Evolutionary conservation across 2,888 invertebrate genomes (phyloP).

Genomic region (Pyrochroa serraticornis): DNA sequence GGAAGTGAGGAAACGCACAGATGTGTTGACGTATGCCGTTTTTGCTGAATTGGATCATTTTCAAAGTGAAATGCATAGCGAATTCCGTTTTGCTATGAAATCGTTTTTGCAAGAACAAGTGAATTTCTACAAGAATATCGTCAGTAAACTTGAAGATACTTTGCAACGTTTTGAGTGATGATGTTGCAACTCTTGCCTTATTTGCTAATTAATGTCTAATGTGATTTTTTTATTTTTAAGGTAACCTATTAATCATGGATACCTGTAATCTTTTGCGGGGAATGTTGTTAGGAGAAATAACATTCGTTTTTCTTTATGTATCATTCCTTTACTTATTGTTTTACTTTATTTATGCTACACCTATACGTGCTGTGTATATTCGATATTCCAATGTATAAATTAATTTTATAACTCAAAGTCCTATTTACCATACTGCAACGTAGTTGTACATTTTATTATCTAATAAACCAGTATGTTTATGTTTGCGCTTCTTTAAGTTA

Average conservation of each 20-base stretch:
- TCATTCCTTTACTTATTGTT: too few relatives aligned
- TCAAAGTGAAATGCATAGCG: constrained; percentile 82
- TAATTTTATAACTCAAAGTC: background rate
- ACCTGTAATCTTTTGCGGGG: too few relatives aligned
- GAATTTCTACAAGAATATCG: constrained; percentile 86
- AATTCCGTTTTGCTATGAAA: constrained; percentile 86
- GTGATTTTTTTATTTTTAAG: constrained; percentile 16
- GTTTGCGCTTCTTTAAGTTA: background rate
- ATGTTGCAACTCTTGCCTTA: constrained; percentile 8
- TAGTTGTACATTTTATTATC: constrained; percentile 7
- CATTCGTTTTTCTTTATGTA: too few relatives aligned
- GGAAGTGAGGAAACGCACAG: constrained; percentile 82
- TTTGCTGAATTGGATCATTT: constrained; percentile 96
- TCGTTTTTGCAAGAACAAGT: constrained; percentile 88
- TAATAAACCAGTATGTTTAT: background rate
- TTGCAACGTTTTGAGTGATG: constrained; percentile 54
- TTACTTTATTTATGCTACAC: too few relatives aligned
- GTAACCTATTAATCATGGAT: constrained; percentile 8
- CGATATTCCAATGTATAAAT: too few relatives aligned
- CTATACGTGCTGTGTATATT: too few relatives aligned
- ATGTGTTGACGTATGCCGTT: constrained; percentile 90
- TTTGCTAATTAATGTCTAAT: constrained; percentile 22
- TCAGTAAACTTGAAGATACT: constrained; percentile 73
- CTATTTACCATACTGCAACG: background rate
- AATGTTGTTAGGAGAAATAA: too few relatives aligned